phyloP scores from a whole-genome alignment of 2,113 vertebrate species.

The Oenanthe oenanthe region DNA sequence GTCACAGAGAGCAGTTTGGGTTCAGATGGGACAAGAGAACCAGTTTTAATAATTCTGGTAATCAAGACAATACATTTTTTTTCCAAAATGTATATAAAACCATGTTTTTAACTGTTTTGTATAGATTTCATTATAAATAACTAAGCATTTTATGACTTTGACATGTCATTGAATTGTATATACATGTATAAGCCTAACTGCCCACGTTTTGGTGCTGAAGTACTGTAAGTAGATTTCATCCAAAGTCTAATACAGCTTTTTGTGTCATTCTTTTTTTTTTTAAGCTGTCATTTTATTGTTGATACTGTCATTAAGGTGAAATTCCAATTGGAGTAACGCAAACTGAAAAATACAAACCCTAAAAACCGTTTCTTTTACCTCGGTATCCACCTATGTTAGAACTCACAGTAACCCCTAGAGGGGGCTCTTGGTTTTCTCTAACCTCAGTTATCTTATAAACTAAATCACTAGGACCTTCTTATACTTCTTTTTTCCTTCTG shows the following conservation, averaged over 20 bases:
- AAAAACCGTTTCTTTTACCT: not conserved
- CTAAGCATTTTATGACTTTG: constrained; percentile 77
- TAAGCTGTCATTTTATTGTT: constrained; percentile 64
- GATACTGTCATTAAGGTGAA: constrained; percentile 47
- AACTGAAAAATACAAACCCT: constrained; percentile 43
- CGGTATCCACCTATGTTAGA: not conserved
- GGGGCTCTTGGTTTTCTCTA: constrained; percentile 66
- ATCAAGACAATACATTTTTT: constrained; percentile 62
- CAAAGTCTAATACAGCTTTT: constrained; percentile 73
- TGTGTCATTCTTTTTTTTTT: constrained; percentile 55
- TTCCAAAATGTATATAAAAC: constrained; percentile 74
- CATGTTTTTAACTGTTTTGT: constrained; percentile 82
- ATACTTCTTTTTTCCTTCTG: not conserved
- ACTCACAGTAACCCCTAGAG: constrained; percentile 62
- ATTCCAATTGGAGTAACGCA: constrained; percentile 39
- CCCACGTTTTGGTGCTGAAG: constrained; percentile 78
- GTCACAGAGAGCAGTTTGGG: constrained; percentile 20
- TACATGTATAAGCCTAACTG: constrained; percentile 74
- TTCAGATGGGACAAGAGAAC: not conserved
- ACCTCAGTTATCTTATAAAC: not conserved
- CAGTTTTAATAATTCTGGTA: constrained; percentile 71
- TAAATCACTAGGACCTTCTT: not conserved
- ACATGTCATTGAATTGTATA: constrained; percentile 73
- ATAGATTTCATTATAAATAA: constrained; percentile 83
- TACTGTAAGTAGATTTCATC: constrained; percentile 79